Percentiles rank a stretch among this genome's conserved stretches.
phyloP scores from a whole-genome alignment of 2,888 invertebrate genomes.

The Tethea ocularis region DNA sequence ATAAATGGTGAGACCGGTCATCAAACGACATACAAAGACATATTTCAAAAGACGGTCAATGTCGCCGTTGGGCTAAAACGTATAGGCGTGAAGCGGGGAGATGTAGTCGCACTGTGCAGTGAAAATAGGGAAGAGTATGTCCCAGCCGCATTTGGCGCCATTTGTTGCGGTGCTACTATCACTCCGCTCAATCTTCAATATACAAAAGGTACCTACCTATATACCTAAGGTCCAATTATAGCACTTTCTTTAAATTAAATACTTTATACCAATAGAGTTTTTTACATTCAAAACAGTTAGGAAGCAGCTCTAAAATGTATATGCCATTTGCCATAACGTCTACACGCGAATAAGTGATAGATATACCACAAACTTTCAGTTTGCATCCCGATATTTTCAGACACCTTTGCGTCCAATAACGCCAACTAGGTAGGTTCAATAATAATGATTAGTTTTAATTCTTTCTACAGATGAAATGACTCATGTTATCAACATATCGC shows the following conservation, averaged over 20 bases:
- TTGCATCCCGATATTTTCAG: not conserved
- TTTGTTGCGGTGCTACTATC: slow-evolving; percentile 81
- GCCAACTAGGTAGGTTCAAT: no score
- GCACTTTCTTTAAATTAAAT: not conserved
- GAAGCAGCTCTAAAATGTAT: no score
- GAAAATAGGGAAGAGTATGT: slow-evolving; percentile 84
- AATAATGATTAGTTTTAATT: not conserved
- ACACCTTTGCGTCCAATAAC: not conserved
- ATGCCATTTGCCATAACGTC: no score
- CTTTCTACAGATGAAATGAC: slow-evolving; percentile 52
- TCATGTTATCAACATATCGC: slow-evolving; percentile 86
- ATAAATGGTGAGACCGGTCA: slow-evolving; percentile 82
- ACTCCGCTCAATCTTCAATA: slow-evolving; percentile 84
- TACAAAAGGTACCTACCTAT: slow-evolving; percentile 56
- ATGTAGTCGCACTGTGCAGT: slow-evolving; percentile 82
- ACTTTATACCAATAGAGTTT: no score
- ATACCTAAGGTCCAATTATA: not conserved
- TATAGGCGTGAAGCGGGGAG: slow-evolving; percentile 74
- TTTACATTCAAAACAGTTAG: no score
- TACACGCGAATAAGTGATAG: no score
- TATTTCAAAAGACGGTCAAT: slow-evolving; percentile 76
- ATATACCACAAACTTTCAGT: no score
- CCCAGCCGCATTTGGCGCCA: slow-evolving; percentile 71
- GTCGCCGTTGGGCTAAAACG: slow-evolving; percentile 76
- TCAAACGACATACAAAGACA: slow-evolving; percentile 67